Conservation (phyloP, 2,113 vertebrate genomes). For the Anguilla japonica region DNA sequence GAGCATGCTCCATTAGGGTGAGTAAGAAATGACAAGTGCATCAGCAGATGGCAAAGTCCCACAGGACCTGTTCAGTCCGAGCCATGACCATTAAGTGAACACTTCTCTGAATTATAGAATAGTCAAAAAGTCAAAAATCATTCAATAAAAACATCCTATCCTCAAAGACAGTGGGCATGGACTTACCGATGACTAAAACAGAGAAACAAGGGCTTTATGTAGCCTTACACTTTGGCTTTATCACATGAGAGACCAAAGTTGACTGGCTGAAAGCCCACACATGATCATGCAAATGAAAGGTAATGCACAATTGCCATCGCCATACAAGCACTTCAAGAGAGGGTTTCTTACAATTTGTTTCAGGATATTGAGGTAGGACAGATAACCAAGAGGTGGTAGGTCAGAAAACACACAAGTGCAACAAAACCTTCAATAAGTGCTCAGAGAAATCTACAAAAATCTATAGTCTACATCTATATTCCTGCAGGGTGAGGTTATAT, state of each 20-base stretch:
- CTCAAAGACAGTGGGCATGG: not conserved
- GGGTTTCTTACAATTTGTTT: not conserved
- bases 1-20: not conserved
- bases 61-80: not conserved
- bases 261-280: not conserved
- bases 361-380: not conserved
- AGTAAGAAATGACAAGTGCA: not conserved
- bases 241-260: not conserved
- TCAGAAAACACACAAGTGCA: not conserved
- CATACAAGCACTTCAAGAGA: not conserved
- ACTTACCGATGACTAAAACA: not conserved
- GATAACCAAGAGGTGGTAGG: not conserved
- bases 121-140: not conserved
- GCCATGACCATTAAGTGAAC: conserved; percentile 1
- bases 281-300: not conserved
- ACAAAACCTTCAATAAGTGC: not conserved
- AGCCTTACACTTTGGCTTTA: not conserved
- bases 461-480: not conserved
- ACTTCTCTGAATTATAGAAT: not conserved
- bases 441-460: not conserved
- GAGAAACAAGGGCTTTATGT: not conserved
- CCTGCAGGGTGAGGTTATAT: not conserved
- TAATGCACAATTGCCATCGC: not conserved
- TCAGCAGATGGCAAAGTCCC: not conserved
- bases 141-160: not conserved